These are phyloP conservation scores for Lycia hirtaria DNA, from an alignment of 2,888 invertebrate species.

Conservation along the genomic window DNA sequence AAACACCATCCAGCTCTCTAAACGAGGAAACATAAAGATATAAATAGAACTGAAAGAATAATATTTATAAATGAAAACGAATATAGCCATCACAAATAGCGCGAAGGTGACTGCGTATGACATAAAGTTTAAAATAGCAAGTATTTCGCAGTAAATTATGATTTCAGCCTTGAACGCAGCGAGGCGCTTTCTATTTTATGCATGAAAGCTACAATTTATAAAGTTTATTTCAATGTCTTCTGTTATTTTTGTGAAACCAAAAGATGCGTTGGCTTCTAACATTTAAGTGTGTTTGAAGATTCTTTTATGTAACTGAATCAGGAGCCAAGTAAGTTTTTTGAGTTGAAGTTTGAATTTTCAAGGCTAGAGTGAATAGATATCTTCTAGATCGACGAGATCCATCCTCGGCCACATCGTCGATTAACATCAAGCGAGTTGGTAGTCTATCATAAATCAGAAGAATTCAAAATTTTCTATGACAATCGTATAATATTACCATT, in stretches of 20 bases:
- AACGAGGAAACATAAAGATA: constrained; percentile 31
- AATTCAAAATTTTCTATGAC: no score
- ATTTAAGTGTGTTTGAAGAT: neutral
- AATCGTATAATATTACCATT: no score
- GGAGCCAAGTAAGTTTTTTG: no score
- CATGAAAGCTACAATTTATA: constrained; percentile 9
- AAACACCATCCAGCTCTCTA: constrained; percentile 11
- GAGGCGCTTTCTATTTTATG: constrained; percentile 23
- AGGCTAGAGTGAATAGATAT: no score
- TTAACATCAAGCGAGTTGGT: no score
- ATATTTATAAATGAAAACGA: constrained; percentile 30
- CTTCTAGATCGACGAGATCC: no score
- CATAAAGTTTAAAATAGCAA: constrained; percentile 36
- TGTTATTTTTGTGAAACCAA: constrained; percentile 2
- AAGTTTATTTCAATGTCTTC: constrained; percentile 1
- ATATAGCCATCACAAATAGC: constrained; percentile 28
- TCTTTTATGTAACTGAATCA: no score
- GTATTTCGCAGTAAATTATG: constrained; percentile 28
- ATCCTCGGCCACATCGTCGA: no score
- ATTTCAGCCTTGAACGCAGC: constrained; percentile 30
- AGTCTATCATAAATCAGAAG: no score
- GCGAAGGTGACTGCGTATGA: constrained; percentile 19
- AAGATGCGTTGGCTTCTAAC: neutral
- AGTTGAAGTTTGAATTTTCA: no score
- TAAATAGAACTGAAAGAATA: constrained; percentile 30